Evolutionary conservation across 2,113 vertebrate species (phyloP), one percentile per base, ranked within the genome.

Genomic region (Polyodon spathula): DNA sequence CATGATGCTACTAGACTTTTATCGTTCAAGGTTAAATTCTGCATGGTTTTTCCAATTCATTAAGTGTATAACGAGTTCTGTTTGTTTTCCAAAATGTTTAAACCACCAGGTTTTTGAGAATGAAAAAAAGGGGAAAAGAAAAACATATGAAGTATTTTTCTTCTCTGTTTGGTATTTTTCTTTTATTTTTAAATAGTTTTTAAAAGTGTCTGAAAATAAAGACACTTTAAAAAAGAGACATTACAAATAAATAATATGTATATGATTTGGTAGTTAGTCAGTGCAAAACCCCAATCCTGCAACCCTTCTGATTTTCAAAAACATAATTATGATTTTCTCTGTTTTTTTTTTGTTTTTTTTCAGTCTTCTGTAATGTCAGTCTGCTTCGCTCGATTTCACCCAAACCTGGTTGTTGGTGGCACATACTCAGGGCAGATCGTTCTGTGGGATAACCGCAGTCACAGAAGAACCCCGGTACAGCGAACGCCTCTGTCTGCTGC

Each of bases 351-450:
- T 66, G 59, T 75, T 69, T 70, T 16, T 65, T 65, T 72, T 11
- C 85, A 98, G 96, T 98, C 95, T 27, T 94, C 95, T 0, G 93
- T 97, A 79, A 96, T 98, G 81, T 97, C 95, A 0, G 95, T 97
- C 68, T 94, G 96, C 67, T 97, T 99, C 61, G 94, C 96, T 27
- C 92, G 87, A 67, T 99, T 99, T 80, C 95, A 99, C 74, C 94
- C 95, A 50, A 99, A 98, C 77, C 84, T 98, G 61, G 83, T 97
- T 0, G 92, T 97, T 11, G 93, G 95, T 54, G 95, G 95, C 27
- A 97, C 95, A 0, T 97, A 98, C 74, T 99, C 94, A 0, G 95
- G 95, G 56, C 94, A 98, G 76, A 97, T 98, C 12, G 94, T 95
- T 60, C 74, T 99, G 63, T 97, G 96, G 96, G 96, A 99, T 76